Evolutionary conservation across 2,113 vertebrate genomes (phyloP).

Genomic region (Donacobius atricapilla): DNA sequence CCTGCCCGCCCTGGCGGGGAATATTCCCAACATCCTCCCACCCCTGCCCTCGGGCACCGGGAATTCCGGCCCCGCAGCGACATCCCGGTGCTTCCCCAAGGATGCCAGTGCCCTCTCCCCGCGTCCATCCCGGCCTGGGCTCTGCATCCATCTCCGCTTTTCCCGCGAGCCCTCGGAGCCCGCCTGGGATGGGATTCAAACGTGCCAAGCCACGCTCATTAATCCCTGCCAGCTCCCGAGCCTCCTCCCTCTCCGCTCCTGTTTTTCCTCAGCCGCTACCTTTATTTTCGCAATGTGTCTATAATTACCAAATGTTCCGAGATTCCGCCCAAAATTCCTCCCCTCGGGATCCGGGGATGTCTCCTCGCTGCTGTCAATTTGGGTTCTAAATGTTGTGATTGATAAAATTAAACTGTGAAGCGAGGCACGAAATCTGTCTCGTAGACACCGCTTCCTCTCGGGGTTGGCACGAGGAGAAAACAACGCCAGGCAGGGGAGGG

Average conservation of each 20-base stretch:
- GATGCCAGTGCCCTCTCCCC: fast-evolving
- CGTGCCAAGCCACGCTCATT: constrained; percentile 47
- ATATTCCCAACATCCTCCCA: background rate
- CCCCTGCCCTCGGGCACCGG: background rate
- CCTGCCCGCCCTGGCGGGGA: background rate
- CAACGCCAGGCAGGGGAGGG: background rate
- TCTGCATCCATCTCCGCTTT: background rate
- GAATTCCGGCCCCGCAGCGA: fast-evolving
- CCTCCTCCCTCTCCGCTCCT: constrained; percentile 23
- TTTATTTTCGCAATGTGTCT: constrained; percentile 73
- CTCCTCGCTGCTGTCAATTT: constrained; percentile 54
- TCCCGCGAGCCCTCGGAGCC: background rate
- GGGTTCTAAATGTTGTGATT: constrained; percentile 59
- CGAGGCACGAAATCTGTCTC: constrained; percentile 49
- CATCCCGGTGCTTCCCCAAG: fast-evolving
- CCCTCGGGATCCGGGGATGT: constrained; percentile 54
- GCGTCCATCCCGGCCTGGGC: background rate
- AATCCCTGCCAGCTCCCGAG: constrained; percentile 49
- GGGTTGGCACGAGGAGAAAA: background rate
- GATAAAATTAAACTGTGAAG: constrained; percentile 67
- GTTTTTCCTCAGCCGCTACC: constrained; percentile 68
- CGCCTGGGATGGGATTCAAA: constrained; percentile 29
- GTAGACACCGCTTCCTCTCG: background rate
- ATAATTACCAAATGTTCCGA: constrained; percentile 68
- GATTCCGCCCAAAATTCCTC: constrained; percentile 58